Base-by-base conservation (phyloP, 2,888 invertebrate genomes). In the Euclidia mi region DNA sequence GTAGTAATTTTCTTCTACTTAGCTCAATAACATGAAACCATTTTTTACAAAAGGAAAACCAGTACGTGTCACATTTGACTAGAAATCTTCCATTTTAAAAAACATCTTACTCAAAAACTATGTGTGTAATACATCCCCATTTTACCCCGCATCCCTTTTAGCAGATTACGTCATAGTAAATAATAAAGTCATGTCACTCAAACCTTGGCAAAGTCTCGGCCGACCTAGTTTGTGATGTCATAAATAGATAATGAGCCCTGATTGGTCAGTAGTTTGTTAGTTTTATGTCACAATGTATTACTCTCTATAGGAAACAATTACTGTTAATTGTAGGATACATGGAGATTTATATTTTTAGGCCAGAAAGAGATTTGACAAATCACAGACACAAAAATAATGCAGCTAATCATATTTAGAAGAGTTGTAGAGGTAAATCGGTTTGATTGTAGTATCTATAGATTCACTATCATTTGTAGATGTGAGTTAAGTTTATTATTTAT, bases 141-240 rank as follows among this genome's bases (percentile, higher is more conserved):
- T 50, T 32, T 49, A 17, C 31, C 35, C 25, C 15, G 29, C 25
- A 6, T 44, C 44, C 48, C 46, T 68, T 64, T 57, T 34, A 49
- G 4, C 15, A 41, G 60, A 60, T 69, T 60, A 57, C 34, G 20
- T 35, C 31, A 60, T 52, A 62, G 50, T 62, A 52, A 60, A 60
- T 65, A 58, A 55, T 63, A 59, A 40, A 62, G 31, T 17, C 28
- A 1, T 38, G 31, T 60, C 58, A 46, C 45, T 50, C 47, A 40
- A 18, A 15, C 35, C 25, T 48, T 28, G 40, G 42, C 52, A 63
- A 58, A 56, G 29, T 44, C 35, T 35, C n/a, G n/a, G 0, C n/a
- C 31, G 43, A 29, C 49, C 55, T 18, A 18, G 29, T 34, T 34
- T 43, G 37, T 64, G 55, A 60, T 38, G 44, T 65, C 53, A 49